phyloP scores from a whole-genome alignment of 2,888 invertebrate genomes.

The Pyrgus malvae region DNA sequence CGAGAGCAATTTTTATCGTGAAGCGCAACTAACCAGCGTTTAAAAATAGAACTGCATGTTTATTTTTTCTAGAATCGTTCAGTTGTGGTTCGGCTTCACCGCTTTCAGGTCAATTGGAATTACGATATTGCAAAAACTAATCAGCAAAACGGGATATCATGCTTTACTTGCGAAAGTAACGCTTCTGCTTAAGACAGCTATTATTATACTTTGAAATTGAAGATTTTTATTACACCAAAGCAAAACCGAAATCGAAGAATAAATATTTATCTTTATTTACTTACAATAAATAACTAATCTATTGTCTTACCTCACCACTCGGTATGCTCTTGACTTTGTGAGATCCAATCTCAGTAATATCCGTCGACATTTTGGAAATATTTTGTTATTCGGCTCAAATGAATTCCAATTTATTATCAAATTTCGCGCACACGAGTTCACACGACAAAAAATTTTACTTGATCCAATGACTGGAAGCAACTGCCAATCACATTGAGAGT shows the following conservation, averaged over 20 bases:
- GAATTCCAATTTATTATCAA: conserved; percentile 7
- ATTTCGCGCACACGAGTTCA: conserved; percentile 19
- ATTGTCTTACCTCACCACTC: conserved; percentile 58
- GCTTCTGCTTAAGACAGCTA: too few species aligned
- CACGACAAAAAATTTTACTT: neutral
- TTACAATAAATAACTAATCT: too few species aligned
- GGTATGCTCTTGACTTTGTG: conserved; percentile 66
- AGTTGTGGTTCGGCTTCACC: conserved; percentile 25
- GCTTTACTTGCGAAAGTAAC: conserved; percentile 7
- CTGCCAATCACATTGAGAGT: conserved; percentile 6
- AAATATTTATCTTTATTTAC: too few species aligned
- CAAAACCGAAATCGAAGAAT: too few species aligned
- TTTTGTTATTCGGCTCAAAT: neutral
- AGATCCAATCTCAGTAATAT: conserved; percentile 57
- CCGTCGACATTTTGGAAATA: conserved; percentile 41
- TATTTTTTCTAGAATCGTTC: conserved; percentile 18
- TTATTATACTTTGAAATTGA: too few species aligned
- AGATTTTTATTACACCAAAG: too few species aligned
- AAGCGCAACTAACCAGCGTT: conserved; percentile 3
- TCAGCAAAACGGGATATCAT: conserved; percentile 11
- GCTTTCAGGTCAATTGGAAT: conserved; percentile 31
- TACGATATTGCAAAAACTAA: conserved; percentile 29
- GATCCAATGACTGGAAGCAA: neutral
- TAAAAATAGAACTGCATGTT: conserved; percentile 23
- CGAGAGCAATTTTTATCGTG: too few species aligned